phyloP scores from a whole-genome alignment of 2,113 vertebrate species.

The Micromys minutus region DNA sequence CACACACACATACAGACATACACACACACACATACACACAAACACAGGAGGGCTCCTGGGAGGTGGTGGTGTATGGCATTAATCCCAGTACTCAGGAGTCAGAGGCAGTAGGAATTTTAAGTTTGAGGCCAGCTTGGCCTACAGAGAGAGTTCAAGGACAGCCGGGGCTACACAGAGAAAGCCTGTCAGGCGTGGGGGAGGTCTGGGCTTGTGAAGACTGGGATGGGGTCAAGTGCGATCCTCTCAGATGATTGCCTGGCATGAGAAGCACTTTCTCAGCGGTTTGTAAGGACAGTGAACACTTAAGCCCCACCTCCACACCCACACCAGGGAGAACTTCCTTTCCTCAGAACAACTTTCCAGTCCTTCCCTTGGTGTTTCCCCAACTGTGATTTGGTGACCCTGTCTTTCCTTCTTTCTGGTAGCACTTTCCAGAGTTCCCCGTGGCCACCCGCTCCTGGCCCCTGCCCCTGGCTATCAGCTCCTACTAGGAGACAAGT shows the following conservation, averaged over 20 bases:
- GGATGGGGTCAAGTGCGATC: background rate
- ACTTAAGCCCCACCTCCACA: background rate
- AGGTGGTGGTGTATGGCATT: too few relatives aligned
- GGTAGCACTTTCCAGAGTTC: background rate
- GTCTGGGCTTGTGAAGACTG: background rate
- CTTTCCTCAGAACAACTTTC: background rate
- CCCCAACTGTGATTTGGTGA: background rate
- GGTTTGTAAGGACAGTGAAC: background rate
- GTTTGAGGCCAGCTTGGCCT: background rate
- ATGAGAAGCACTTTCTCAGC: background rate
- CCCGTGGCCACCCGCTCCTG: background rate
- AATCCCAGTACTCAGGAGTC: background rate
- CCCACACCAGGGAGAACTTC: background rate
- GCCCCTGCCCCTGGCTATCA: background rate
- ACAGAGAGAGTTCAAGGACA: background rate
- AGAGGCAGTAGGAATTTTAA: background rate
- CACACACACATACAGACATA: too few relatives aligned
- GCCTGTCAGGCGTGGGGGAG: background rate
- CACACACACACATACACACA: too few relatives aligned
- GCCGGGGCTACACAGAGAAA: background rate
- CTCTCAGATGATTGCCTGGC: background rate
- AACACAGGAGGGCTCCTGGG: too few relatives aligned
- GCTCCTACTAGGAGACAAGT: background rate
- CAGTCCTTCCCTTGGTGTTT: background rate
- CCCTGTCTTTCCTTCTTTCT: background rate